Base-by-base conservation (phyloP, 2,113 vertebrate species). In the Lophotis ruficrista region DNA sequence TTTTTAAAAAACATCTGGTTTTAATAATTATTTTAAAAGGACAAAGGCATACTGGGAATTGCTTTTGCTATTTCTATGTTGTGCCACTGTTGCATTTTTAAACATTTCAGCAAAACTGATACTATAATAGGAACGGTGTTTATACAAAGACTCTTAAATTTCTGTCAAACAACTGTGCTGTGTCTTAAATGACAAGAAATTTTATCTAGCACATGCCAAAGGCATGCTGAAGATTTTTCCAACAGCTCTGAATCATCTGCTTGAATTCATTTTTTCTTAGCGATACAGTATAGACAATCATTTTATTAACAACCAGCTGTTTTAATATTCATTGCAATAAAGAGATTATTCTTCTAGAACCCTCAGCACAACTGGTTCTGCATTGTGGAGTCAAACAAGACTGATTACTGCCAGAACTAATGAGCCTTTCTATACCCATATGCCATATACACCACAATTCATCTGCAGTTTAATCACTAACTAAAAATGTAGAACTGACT, bases 111-210 rank as follows among this genome's bases (percentile, higher is more conserved):
- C 48, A 81, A 94, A 96, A 95, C 45, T 73, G 78, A 66, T 89
- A 57, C 79, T 94, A 45, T 76, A 88, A 76, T 66, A 73, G 73
- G 68, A 91, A 76, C 91, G 25, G 79, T 96, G 68, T 92, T 94
- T 95, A 72, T 80, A 94, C 43, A 91, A 82, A 95, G 68, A 89
- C 41, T 38, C 84, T 91, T 97, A 94, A 92, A 96, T 96, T 92
- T 95, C 87, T 95, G 21, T 94, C 82, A 81, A 96, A 94, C 93
- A 97, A 97, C 97, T 97, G 97, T 90, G 65, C 75, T 89, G 65
- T 92, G 69, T 96, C 78, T 96, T 83, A 90, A 87, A 92, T 93
- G 83, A 95, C 97, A 95, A 94, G 53, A 93, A 89, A 54, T 65
- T 93, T 96, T 87, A 95, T 93, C 93, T 90, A 92, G 70, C 83